phyloP scores from a whole-genome alignment of 2,888 invertebrate genomes.

The Cremastinae sp. region DNA sequence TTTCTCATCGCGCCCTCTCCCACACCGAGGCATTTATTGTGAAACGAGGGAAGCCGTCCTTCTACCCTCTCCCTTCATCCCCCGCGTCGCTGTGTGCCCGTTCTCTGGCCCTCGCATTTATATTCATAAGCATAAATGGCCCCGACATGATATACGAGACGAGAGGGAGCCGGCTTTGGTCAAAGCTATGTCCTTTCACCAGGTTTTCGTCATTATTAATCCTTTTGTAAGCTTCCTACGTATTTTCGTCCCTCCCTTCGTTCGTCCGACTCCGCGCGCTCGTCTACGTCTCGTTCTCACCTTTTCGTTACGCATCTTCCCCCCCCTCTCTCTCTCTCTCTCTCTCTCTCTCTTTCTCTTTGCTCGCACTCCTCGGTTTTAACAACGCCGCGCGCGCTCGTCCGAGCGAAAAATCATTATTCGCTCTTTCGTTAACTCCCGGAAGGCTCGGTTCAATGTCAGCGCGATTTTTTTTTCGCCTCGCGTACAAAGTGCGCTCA shows the following conservation, averaged over 20 bases:
- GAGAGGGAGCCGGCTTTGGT: constrained; percentile 60
- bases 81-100: constrained; percentile 61
- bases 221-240: constrained; percentile 58
- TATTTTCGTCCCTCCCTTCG: constrained; percentile 19
- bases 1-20: constrained; percentile 10
- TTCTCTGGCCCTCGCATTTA: constrained; percentile 68
- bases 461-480: neutral
- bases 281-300: no score
- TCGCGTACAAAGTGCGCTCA: constrained; percentile 2
- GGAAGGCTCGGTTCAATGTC: neutral
- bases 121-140: constrained; percentile 79
- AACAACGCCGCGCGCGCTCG: neutral
- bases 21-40: constrained; percentile 72
- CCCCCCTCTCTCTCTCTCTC: no score
- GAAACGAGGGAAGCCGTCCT: constrained; percentile 55
- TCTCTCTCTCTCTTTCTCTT: no score
- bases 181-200: constrained; percentile 68
- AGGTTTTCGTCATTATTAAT: constrained; percentile 75
- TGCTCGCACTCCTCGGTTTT: no score
- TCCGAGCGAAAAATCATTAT: constrained; percentile 29
- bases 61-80: constrained; percentile 56
- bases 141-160: constrained; percentile 63
- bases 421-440: constrained; percentile 17
- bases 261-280: no score
- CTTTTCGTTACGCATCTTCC: neutral